phyloP scores from a whole-genome alignment of 2,797 vertebrate species.

The Dallia pectoralis region DNA sequence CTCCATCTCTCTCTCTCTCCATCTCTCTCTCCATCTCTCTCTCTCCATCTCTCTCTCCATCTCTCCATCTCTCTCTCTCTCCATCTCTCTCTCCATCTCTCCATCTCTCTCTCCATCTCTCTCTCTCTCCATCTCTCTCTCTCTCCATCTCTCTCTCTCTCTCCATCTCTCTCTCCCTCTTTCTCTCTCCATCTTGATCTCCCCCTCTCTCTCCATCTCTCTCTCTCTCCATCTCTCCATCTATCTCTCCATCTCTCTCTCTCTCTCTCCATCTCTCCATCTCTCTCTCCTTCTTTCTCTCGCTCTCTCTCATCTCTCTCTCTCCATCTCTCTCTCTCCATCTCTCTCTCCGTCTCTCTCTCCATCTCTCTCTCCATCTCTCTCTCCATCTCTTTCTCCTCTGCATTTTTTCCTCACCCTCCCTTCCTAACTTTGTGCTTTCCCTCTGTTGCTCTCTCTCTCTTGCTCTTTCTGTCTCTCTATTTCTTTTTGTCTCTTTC shows the following conservation, averaged over 20 bases:
- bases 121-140: background rate
- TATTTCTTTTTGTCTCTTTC: conserved; percentile 51
- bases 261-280: no score
- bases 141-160: background rate
- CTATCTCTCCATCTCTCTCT: conserved; percentile 21
- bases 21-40: conserved; percentile 57
- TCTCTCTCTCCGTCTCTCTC: conserved; percentile 20
- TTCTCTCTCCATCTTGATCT: background rate
- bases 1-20: no score
- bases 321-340: conserved; percentile 54
- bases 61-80: conserved; percentile 45
- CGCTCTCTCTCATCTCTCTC: conserved; percentile 58
- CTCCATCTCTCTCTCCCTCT: background rate
- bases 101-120: background rate
- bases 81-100: conserved; percentile 42
- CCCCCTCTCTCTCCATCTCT: conserved; percentile 24
- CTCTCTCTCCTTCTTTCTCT: no score
- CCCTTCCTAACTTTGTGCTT: no score
- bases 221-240: conserved; percentile 53
- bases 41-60: conserved; percentile 59
- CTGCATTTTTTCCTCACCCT: no score
- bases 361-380: conserved; percentile 38
- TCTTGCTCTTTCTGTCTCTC: conserved; percentile 14
- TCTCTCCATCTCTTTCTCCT: conserved; percentile 34
- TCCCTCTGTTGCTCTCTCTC: conserved; percentile 58